Base-by-base conservation (phyloP, 2,113 vertebrate species). In the Alexandromys fortis region DNA sequence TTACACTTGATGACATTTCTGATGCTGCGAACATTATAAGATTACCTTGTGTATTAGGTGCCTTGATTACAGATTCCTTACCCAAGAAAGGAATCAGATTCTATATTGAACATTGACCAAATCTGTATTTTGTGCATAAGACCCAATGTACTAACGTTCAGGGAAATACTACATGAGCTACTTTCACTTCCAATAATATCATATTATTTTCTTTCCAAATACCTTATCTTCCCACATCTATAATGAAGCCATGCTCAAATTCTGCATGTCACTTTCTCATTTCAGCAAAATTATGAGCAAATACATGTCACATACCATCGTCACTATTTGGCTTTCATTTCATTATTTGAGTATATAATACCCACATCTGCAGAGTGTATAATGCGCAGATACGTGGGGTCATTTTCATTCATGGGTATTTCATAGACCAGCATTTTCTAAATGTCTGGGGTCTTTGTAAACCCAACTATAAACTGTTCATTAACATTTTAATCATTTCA, bases 351-450 rank as follows among this genome's bases (percentile, higher is more conserved):
- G 85, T 98, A 42, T 88, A 91, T 97, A 96, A 91, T 91, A 68
- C 73, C 89, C 85, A 93, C 90, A 96, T 92, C 96, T 98, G 88
- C 85, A 97, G 82, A 91, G 93, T 96, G 73, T 97, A 89, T 96
- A 92, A 63, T 89, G 49, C 97, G 97, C 94, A 96, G 92, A 96
- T 98, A 98, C 94, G 96, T 97, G 95, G 97, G 96, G 96, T 98
- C 97, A 98, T 98, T 98, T 98, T 97, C 97, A 98, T 98, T 98
- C 98, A 98, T 63, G 95, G 94, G 24, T 97, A 96, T 98, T 97
- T 96, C 97, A 97, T 94, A 98, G 89, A 96, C 68, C 87, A 98
- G 96, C 92, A 97, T 97, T 97, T 96, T 98, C 96, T 97, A 98
- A 98, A 97, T 94, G 97, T 88, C 97, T 92, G 63, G 85, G 85